Percentiles rank a stretch among this genome's conserved stretches.
Evolutionary conservation across 2,113 vertebrate genomes (phyloP).

Genomic region (Psittacula cyanocephala): DNA sequence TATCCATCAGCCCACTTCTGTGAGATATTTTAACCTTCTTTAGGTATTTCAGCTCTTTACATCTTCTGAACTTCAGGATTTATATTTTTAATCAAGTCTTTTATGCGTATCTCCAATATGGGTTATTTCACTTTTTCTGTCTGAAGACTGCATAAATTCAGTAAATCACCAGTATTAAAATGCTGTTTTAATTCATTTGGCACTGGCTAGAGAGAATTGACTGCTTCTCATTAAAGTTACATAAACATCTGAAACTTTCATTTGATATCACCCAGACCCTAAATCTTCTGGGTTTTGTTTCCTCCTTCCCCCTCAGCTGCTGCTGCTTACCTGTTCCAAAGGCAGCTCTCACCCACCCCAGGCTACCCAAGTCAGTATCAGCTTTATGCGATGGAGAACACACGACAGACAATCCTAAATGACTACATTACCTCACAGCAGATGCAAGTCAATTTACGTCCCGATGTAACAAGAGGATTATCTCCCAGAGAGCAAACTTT

Average conservation of each 20-base stretch:
- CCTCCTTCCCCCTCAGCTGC: slow-evolving; percentile 35
- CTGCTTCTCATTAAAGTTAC: neutral
- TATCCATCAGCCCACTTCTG: neutral
- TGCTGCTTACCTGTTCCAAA: slow-evolving; percentile 92
- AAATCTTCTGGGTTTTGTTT: neutral
- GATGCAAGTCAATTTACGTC: slow-evolving; percentile 94
- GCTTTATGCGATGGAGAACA: slow-evolving; percentile 98
- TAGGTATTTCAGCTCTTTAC: neutral
- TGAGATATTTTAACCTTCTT: neutral
- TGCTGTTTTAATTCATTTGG: neutral
- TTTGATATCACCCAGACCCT: neutral
- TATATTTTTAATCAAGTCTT: neutral
- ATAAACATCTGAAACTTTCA: neutral
- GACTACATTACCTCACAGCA: slow-evolving; percentile 99
- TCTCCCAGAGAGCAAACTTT: slow-evolving; percentile 91
- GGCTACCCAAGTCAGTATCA: slow-evolving; percentile 97
- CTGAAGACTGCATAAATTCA: neutral
- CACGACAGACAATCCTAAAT: slow-evolving; percentile 96
- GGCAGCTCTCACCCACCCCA: slow-evolving; percentile 90
- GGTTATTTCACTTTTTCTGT: neutral
- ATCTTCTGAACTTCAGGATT: neutral
- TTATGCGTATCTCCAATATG: neutral
- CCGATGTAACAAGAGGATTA: slow-evolving; percentile 87
- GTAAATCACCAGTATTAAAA: neutral
- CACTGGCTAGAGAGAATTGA: neutral